Conservation (phyloP, 2,797 vertebrate genomes). For the Pantherophis alleghaniensis region DNA sequence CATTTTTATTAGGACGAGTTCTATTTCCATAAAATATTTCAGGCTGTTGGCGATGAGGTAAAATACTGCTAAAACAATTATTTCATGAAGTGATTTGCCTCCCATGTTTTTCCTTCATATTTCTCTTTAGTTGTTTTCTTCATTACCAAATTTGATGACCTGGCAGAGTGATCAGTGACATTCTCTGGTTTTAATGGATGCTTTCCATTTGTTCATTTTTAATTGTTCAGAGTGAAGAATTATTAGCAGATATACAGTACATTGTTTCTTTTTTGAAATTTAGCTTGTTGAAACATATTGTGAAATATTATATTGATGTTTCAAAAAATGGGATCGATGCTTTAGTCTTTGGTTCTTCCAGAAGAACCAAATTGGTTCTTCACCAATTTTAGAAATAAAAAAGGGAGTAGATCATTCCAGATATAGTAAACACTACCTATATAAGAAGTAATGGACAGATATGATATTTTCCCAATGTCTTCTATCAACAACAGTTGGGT, state of each 20-base stretch:
- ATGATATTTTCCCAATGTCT: background rate
- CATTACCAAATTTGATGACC: background rate
- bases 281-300: background rate
- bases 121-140: background rate
- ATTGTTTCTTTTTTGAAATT: background rate
- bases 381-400: background rate
- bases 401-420: background rate
- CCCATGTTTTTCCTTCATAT: background rate
- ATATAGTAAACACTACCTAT: background rate
- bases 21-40: background rate
- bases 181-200: background rate
- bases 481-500: background rate
- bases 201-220: background rate
- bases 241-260: background rate
- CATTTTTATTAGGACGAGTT: background rate
- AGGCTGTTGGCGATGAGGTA: background rate
- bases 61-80: background rate
- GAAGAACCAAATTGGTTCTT: background rate
- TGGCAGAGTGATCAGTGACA: background rate
- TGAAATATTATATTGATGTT: background rate
- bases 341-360: background rate
- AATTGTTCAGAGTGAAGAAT: background rate
- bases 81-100: background rate
- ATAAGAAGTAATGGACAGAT: background rate
- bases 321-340: background rate